Percentiles rank a stretch among this genome's conserved stretches.
These are phyloP conservation scores for Pristionchus arcanus DNA, from an alignment of 2,888 invertebrate species.

Conservation along the genomic window DNA sequence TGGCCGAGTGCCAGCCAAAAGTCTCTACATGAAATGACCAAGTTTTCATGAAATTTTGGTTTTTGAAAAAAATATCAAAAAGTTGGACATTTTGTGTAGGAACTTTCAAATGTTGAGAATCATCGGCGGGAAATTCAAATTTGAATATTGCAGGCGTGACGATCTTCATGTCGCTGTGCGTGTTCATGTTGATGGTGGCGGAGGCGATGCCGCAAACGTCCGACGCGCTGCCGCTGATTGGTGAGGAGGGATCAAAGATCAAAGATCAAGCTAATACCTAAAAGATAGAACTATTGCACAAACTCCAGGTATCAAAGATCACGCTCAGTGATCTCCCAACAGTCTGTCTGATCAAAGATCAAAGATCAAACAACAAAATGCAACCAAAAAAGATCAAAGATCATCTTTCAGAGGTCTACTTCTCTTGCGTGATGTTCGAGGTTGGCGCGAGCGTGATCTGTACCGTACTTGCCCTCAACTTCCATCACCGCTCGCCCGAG, in stretches of 20 bases:
- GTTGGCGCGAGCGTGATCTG: constrained; percentile 78
- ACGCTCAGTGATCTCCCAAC: too few relatives aligned
- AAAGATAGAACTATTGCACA: too few relatives aligned
- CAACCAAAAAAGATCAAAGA: too few relatives aligned
- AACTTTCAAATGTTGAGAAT: neutral
- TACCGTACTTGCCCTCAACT: constrained; percentile 82
- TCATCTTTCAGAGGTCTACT: constrained; percentile 74
- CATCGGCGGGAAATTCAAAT: constrained; percentile 2
- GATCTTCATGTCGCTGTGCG: constrained; percentile 91
- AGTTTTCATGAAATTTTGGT: neutral
- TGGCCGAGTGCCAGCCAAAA: neutral
- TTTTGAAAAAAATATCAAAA: neutral
- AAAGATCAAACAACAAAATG: neutral
- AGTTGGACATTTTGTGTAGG: neutral
- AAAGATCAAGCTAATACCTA: neutral
- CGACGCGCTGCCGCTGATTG: constrained; percentile 85
- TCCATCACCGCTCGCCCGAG: constrained; percentile 82
- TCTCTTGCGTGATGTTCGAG: constrained; percentile 78
- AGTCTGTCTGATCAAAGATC: constrained; percentile 18
- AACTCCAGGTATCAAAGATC: neutral
- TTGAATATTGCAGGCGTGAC: constrained; percentile 73
- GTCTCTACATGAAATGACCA: neutral
- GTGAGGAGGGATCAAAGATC: neutral
- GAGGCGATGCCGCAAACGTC: constrained; percentile 99
- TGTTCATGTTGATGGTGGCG: constrained; percentile 97